Evolutionary conservation across 2,797 vertebrate genomes (phyloP), one percentile per base, ranked within the genome.

Genomic region (Trachurus trachurus): DNA sequence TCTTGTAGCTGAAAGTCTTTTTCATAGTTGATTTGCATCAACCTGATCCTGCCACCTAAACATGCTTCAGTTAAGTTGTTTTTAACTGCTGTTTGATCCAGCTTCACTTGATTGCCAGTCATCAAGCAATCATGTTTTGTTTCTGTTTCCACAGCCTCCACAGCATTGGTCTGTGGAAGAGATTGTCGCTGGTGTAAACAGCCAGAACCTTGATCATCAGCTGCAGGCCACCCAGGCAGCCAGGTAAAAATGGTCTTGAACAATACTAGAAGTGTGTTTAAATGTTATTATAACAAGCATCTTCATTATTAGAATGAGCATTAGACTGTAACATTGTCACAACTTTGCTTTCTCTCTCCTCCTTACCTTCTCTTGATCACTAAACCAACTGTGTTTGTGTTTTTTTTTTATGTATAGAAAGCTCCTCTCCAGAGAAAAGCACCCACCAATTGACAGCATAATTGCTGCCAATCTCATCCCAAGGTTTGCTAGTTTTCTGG

Each of bases 201-300:
- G 94, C 59, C 94, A 87, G 82, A 95, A 87, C 58, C 72, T 89
- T 37, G 96, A 97, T 54, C 65, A 91, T 56, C 97, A 98, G 74
- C 91, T 99, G 17, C 96, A 97, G 77, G 97, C 98, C 65, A 97
- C 96, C 16, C 97, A 98, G 76, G 97, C 96, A 85, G 97, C 97
- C 70, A 96, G 98, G 98, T 98, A 92, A 93, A 26, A 42, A 40
- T 54, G 0, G 7, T 29, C 56, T 56, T 26, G 11, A 90, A 92
- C 47, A 26, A 21, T 17, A 9, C 5, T 40, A 42, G 2, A 66
- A 39, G 1, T n/a, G 50, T 65, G 40, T 31, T 54, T 31, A 44
- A 37, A 3, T 54, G 19, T 7, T 54, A 9, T 39, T 22, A 4
- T 59, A 15, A 44, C 17, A 17, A 16, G 40, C 2, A 1, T 57